Evolutionary conservation across 2,888 invertebrate genomes (phyloP).

Genomic region (Heteromyza rotundicornis): DNA sequence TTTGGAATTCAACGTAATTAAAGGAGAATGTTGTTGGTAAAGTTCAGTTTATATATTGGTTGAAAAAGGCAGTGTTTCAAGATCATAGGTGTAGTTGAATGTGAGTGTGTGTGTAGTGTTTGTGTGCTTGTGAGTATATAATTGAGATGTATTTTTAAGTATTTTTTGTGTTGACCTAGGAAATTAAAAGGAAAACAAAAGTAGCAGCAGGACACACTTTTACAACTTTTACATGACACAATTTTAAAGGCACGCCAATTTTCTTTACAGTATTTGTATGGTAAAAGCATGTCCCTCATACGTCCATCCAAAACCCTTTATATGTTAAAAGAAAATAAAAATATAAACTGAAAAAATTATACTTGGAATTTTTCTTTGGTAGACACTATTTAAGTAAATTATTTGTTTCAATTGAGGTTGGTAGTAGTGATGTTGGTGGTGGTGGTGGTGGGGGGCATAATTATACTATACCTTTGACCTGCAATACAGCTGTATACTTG

Average conservation of each 20-base stretch:
- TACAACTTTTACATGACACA: no score
- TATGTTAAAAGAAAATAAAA: no score
- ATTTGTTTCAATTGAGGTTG: neutral
- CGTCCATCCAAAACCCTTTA: no score
- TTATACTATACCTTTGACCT: conserved; percentile 78
- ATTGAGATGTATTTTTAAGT: conserved; percentile 3
- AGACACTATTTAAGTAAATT: no score
- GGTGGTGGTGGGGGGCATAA: conserved; percentile 25
- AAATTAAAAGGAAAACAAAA: no score
- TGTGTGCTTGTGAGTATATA: conserved; percentile 4
- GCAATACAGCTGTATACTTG: conserved; percentile 79
- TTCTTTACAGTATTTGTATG: no score
- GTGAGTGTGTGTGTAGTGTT: neutral
- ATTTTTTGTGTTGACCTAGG: no score
- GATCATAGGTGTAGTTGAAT: neutral
- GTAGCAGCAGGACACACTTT: no score
- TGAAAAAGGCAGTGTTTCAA: no score
- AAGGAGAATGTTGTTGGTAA: neutral
- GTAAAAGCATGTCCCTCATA: no score
- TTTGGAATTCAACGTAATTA: conserved; percentile 25
- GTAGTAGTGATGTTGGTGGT: neutral
- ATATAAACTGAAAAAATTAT: conserved; percentile 34
- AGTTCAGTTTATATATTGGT: neutral
- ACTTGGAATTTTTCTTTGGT: conserved; percentile 32
- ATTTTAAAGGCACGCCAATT: no score